Base-by-base conservation (phyloP, 2,888 invertebrate species). In the Tenthredo notha region DNA sequence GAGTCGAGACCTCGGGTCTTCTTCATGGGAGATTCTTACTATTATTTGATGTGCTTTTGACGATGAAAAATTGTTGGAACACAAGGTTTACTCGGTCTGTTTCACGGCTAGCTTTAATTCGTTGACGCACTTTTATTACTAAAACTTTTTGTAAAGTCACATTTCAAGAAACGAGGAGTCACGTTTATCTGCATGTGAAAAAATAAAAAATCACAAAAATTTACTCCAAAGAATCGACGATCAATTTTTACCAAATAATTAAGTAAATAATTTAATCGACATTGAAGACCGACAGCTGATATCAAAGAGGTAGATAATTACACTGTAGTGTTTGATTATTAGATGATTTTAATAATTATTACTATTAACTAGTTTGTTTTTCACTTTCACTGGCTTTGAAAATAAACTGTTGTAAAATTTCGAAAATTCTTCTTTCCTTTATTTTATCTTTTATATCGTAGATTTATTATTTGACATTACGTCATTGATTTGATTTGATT, bases 191-290 rank as follows among this genome's bases (percentile, higher is more conserved):
- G 18, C 75, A 47, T 47, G 29, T 50, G n/a, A n/a, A n/a, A n/a
- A n/a, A 50, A 18, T 18, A 33, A 47, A 12, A 43, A 37, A 7
- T 74, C 74, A 5, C 83, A 87, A 86, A 86, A 84, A 85, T 86
- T 37, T 18, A 43, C 50, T 85, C 83, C 50, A 86, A 86, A 84
- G 85, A 75, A 85, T 85, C 85, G 54, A 25, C 33, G 29, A 61
- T 10, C 4, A 37, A 58, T 78, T 21, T 12, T 58, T 37, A 80
- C 40, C 37, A 37, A 61, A 77, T 50, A 77, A 29, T 50, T 77
- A 29, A 47, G 0, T 54, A 33, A 29, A 1, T 29, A 50, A 80
- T 61, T 61, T 58, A 61, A 21, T 80, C n/a, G 25, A 37, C 18
- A 61, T 58, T 61, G 61, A 61, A 33, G 37, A 50, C 29, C 61